These are phyloP conservation scores for Chunga burmeisteri DNA, from an alignment of 2,113 vertebrate species.

Conservation along the genomic window DNA sequence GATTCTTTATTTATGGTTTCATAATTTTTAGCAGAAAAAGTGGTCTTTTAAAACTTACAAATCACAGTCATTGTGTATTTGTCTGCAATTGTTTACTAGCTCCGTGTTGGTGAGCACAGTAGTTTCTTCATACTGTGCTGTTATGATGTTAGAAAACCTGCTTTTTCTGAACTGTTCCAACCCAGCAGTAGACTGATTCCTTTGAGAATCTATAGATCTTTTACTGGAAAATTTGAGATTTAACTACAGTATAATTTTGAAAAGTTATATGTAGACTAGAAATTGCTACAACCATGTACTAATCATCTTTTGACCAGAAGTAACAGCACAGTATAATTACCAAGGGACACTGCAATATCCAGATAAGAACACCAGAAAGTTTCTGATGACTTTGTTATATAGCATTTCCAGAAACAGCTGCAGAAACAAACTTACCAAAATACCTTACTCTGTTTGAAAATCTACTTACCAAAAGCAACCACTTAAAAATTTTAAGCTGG, in stretches of 20 bases:
- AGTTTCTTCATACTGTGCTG: background rate
- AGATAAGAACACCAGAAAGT: background rate
- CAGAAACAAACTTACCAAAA: background rate
- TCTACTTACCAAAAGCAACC: background rate
- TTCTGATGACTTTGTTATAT: background rate
- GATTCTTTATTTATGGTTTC: background rate
- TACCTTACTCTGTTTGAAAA: background rate
- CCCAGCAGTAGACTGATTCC: background rate
- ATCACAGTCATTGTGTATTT: background rate
- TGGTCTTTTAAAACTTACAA: background rate
- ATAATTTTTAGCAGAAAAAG: background rate
- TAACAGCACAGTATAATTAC: background rate
- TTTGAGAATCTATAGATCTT: background rate
- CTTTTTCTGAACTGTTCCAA: background rate
- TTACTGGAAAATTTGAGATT: background rate
- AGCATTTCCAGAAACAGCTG: background rate
- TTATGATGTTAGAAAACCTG: background rate
- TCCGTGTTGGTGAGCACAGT: background rate
- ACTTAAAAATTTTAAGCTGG: background rate
- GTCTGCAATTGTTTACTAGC: background rate
- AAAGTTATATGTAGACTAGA: background rate
- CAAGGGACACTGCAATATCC: background rate
- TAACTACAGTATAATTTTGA: background rate
- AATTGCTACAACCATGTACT: background rate
- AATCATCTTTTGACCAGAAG: background rate